Percentiles rank a stretch among this genome's conserved stretches.
phyloP scores from a whole-genome alignment of 1,140 invertebrate species.

The Drosophila kanapiae region DNA sequence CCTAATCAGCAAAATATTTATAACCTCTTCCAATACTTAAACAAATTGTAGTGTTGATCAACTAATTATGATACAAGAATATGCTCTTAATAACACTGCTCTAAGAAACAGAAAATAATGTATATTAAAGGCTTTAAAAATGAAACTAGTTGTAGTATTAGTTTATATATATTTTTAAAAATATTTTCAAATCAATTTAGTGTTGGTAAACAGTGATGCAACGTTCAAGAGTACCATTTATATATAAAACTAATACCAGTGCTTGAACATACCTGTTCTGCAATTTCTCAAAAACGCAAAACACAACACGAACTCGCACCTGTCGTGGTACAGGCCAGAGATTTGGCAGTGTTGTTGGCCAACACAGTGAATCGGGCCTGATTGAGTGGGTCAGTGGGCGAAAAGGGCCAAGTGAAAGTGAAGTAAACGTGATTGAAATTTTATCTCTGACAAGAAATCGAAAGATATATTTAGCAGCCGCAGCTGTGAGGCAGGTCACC shows the following conservation, averaged over 20 bases:
- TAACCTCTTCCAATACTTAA: too few species aligned
- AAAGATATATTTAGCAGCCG: slow-evolving; percentile 54
- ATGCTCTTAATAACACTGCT: too few species aligned
- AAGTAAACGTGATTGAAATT: slow-evolving; percentile 79
- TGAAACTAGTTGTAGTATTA: too few species aligned
- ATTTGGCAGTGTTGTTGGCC: slow-evolving; percentile 18
- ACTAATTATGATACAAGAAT: too few species aligned
- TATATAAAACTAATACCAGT: not conserved
- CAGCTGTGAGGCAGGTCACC: slow-evolving; percentile 49
- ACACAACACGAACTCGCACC: slow-evolving; percentile 8
- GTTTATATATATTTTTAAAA: not conserved
- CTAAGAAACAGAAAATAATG: too few species aligned
- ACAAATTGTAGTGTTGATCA: too few species aligned
- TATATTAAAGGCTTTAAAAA: too few species aligned
- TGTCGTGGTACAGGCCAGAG: not conserved
- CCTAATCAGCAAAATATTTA: too few species aligned
- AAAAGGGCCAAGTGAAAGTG: slow-evolving; percentile 61
- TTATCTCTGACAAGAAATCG: slow-evolving; percentile 75
- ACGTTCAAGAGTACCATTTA: not conserved
- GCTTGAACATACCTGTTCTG: not conserved
- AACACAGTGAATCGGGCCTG: slow-evolving; percentile 20
- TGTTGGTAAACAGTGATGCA: not conserved
- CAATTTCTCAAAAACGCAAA: not conserved
- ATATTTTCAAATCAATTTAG: not conserved
- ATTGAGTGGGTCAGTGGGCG: slow-evolving; percentile 49